Percentiles rank a stretch among this genome's conserved stretches.
Conservation (phyloP, 1,140 invertebrate genomes). For the Neodiprion pinetum region DNA sequence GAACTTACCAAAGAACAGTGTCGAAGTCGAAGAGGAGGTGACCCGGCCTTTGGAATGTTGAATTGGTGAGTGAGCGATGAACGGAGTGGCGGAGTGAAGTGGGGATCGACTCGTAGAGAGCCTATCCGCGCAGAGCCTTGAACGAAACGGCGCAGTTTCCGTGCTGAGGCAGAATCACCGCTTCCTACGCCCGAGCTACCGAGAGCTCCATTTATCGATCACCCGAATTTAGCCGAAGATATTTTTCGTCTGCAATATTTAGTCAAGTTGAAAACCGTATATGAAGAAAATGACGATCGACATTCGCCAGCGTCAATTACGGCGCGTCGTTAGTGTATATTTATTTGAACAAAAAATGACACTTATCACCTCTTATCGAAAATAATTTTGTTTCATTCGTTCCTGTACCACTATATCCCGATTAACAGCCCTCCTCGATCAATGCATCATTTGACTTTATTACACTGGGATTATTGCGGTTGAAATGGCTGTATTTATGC, state of each 20-base stretch:
- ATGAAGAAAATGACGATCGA: background rate
- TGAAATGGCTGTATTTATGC: constrained; percentile 84
- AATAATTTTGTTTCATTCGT: background rate
- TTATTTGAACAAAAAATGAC: background rate
- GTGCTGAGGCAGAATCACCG: constrained; percentile 33
- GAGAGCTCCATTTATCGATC: constrained; percentile 53
- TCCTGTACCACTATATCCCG: background rate
- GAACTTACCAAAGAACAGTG: constrained; percentile 71
- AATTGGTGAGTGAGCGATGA: constrained; percentile 66
- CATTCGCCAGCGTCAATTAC: constrained; percentile 10
- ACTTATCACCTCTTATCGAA: background rate
- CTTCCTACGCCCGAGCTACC: constrained; percentile 30
- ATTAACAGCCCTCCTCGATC: background rate
- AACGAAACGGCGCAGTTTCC: constrained; percentile 38
- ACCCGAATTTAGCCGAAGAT: constrained; percentile 54
- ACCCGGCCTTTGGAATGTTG: constrained; percentile 72
- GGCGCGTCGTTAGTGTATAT: background rate
- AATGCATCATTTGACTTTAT: constrained; percentile 3
- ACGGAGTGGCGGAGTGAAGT: constrained; percentile 36
- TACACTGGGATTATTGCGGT: background rate
- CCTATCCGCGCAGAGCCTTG: constrained; percentile 23
- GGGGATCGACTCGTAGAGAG: background rate
- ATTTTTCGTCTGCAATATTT: constrained; percentile 27
- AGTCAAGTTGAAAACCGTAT: constrained; percentile 26
- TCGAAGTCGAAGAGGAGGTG: constrained; percentile 62